Conservation (phyloP, 1,140 invertebrate genomes). For the Drosophila azteca region DNA sequence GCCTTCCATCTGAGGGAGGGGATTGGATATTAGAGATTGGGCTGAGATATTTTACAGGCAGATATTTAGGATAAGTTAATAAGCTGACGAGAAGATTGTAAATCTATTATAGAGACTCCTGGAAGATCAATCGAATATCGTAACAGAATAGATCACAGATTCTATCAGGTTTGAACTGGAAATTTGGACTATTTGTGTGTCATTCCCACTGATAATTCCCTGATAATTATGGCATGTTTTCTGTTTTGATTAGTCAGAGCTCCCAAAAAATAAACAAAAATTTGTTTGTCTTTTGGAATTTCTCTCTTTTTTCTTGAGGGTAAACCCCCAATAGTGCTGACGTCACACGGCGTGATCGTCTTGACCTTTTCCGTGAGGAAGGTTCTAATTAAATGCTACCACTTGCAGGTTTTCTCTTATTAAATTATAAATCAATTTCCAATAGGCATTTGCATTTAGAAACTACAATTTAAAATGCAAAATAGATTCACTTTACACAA, state of each 20-base stretch:
- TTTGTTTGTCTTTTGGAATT: conserved; percentile 9
- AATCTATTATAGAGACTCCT: neutral
- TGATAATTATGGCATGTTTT: conserved; percentile 2
- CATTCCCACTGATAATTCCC: conserved; percentile 1
- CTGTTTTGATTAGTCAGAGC: conserved; percentile 45
- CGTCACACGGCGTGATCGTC: conserved; percentile 38
- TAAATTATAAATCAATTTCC: conserved; percentile 28
- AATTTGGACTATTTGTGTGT: neutral
- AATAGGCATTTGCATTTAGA: conserved; percentile 62
- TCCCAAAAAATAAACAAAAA: conserved; percentile 4
- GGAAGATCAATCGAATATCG: no score
- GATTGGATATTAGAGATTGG: neutral
- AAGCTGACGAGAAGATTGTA: neutral
- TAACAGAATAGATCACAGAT: no score
- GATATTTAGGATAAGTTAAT: no score
- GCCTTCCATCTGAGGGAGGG: conserved; percentile 87
- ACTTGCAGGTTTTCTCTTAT: conserved; percentile 24
- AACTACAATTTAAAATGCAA: conserved; percentile 65
- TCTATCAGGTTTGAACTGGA: no score
- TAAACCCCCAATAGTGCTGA: conserved; percentile 53
- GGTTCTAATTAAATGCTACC: conserved; percentile 1
- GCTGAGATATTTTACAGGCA: no score
- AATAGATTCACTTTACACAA: conserved; percentile 46
- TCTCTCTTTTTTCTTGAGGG: conserved; percentile 26
- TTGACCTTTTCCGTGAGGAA: conserved; percentile 12